phyloP scores from a whole-genome alignment of 1,140 invertebrate species.

The Yoshiicerus persimilis region DNA sequence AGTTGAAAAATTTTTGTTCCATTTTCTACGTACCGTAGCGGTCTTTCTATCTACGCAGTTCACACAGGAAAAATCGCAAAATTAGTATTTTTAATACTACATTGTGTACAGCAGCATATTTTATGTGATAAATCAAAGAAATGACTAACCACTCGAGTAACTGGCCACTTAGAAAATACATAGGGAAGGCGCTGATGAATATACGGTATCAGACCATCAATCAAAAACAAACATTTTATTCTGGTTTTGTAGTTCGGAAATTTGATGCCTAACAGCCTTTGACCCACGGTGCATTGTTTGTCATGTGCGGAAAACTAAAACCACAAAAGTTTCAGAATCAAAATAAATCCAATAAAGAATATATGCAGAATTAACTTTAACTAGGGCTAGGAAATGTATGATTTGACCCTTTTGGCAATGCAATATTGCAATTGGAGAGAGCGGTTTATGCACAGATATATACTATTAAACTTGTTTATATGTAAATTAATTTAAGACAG shows the following conservation, averaged over 20 bases:
- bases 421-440: too few relatives aligned
- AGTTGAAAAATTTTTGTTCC: slow-evolving; percentile 60
- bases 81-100: background rate
- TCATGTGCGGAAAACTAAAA: background rate
- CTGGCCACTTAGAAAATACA: background rate
- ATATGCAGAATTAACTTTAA: too few relatives aligned
- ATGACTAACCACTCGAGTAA: background rate
- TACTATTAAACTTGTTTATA: too few relatives aligned
- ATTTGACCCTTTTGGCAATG: too few relatives aligned
- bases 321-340: background rate
- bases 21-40: slow-evolving; percentile 57
- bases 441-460: too few relatives aligned
- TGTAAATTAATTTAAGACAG: too few relatives aligned
- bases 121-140: background rate
- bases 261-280: slow-evolving; percentile 62
- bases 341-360: too few relatives aligned
- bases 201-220: slow-evolving; percentile 37
- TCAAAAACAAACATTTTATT: slow-evolving; percentile 48
- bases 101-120: background rate
- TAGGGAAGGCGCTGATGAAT: slow-evolving; percentile 27
- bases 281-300: slow-evolving; percentile 56
- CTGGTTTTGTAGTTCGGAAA: slow-evolving; percentile 60
- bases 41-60: slow-evolving; percentile 28
- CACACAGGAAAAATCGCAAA: background rate
- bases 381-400: too few relatives aligned